Evolutionary conservation across 2,888 invertebrate species (phyloP).

Genomic region (Lepidonotus clava): DNA sequence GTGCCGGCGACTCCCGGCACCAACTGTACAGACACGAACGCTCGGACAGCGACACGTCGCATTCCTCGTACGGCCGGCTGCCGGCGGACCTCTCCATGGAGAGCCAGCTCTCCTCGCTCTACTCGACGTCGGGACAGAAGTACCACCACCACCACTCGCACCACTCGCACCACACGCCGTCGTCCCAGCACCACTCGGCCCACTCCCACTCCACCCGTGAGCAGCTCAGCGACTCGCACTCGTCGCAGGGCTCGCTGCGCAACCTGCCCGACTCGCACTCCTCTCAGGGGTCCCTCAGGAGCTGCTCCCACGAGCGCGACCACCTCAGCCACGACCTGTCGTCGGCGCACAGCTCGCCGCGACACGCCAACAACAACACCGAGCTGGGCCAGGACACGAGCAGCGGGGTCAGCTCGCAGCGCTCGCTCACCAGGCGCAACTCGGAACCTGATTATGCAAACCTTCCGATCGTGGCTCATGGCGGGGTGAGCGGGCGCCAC

Average conservation of each 20-base stretch:
- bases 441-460: conserved; percentile 79
- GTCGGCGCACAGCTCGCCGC: conserved; percentile 54
- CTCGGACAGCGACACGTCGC: conserved; percentile 78
- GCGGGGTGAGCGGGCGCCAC: conserved; percentile 14
- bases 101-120: conserved; percentile 71
- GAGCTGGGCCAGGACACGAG: conserved; percentile 50
- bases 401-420: conserved; percentile 37
- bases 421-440: conserved; percentile 56
- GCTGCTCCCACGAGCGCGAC: conserved; percentile 59
- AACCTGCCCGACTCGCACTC: conserved; percentile 78
- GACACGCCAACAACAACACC: conserved; percentile 24
- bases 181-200: conserved; percentile 81
- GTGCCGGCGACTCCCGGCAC: conserved; percentile 27
- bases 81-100: conserved; percentile 66
- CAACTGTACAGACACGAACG: conserved; percentile 72
- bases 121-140: conserved; percentile 63
- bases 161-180: conserved; percentile 75
- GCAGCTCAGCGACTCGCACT: conserved; percentile 77
- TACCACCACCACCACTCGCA: conserved; percentile 76
- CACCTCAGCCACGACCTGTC: conserved; percentile 42
- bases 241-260: conserved; percentile 83
- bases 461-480: conserved; percentile 59
- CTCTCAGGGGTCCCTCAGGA: conserved; percentile 76
- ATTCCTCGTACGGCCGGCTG: conserved; percentile 73
- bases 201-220: conserved; percentile 60